Percentiles rank a stretch among this genome's conserved stretches.
These are phyloP conservation scores for Drosophila birchii DNA, from an alignment of 2,888 invertebrate genomes.

Conservation along the genomic window DNA sequence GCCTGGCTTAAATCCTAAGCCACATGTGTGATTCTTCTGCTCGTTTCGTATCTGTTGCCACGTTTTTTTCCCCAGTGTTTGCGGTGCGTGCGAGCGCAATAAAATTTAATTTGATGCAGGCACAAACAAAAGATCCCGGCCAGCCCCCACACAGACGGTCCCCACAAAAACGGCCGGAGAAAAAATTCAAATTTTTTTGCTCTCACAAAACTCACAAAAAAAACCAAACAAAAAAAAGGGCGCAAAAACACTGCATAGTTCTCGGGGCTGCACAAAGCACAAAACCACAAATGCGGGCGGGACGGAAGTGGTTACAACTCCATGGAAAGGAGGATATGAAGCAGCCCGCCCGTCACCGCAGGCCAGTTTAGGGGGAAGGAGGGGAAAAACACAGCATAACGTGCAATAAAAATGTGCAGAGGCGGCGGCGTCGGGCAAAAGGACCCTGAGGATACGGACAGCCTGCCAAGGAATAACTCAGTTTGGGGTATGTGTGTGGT, in stretches of 20 bases:
- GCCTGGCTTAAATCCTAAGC: conserved; percentile 44
- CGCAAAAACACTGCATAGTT: conserved; percentile 64
- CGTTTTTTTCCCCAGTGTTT: conserved; percentile 27
- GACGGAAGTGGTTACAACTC: conserved; percentile 66
- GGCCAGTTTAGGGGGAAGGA: conserved; percentile 53
- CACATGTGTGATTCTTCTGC: conserved; percentile 41
- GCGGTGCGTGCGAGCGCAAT: conserved; percentile 59
- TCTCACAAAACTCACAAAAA: background rate
- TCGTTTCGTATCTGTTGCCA: conserved; percentile 20
- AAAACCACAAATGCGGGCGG: conserved; percentile 63
- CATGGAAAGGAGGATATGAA: conserved; percentile 44
- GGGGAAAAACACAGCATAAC: conserved; percentile 50
- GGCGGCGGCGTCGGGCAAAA: conserved; percentile 19
- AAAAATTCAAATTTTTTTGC: conserved; percentile 50
- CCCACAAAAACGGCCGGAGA: conserved; percentile 1
- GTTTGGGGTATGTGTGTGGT: conserved; percentile 35
- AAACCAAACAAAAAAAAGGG: conserved; percentile 12
- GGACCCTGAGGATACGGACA: conserved; percentile 37
- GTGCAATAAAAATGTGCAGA: conserved; percentile 71
- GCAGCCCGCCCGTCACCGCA: conserved; percentile 32
- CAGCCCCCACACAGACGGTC: conserved; percentile 6
- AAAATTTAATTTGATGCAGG: conserved; percentile 70
- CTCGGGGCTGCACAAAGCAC: conserved; percentile 55
- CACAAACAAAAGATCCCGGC: conserved; percentile 19
- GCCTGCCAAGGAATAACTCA: conserved; percentile 32